A percentile compares a stretch with the other conserved stretches of the same genome.
Evolutionary conservation across 2,888 invertebrate species (phyloP).

Genomic region (Brachycybe producta): DNA sequence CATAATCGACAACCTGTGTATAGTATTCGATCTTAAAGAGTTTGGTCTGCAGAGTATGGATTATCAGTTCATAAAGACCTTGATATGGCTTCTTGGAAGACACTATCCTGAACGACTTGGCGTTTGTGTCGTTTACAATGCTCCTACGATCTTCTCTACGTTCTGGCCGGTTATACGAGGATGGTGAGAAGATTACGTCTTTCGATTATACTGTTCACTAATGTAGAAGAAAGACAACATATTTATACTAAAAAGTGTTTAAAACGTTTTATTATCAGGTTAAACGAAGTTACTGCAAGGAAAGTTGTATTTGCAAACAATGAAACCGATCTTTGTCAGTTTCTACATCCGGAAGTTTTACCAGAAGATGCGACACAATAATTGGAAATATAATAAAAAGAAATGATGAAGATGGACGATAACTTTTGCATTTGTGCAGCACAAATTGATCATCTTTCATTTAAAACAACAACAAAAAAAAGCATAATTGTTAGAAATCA

Average conservation of each 20-base stretch:
- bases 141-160: conserved; percentile 58
- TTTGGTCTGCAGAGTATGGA: conserved; percentile 67
- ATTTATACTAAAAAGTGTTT: background rate
- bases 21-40: conserved; percentile 60
- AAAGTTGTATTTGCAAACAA: conserved; percentile 59
- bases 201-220: background rate
- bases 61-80: conserved; percentile 62
- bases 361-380: conserved; percentile 42
- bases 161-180: conserved; percentile 64
- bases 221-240: background rate
- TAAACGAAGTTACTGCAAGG: conserved; percentile 61
- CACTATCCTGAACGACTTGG: conserved; percentile 68
- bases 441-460: too few relatives aligned
- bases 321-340: conserved; percentile 55
- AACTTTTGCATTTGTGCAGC: too few relatives aligned
- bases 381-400: too few relatives aligned
- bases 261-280: conserved; percentile 38
- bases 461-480: too few relatives aligned
- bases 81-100: conserved; percentile 60
- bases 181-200: conserved; percentile 41
- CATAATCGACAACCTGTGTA: conserved; percentile 62
- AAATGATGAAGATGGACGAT: too few relatives aligned
- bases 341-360: conserved; percentile 63
- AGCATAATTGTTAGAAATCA: too few relatives aligned
- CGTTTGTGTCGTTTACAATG: conserved; percentile 58